Evolutionary conservation across 2,797 vertebrate genomes (phyloP), one percentile per base, ranked within the genome.

Genomic region (Fundulus diaphanus): DNA sequence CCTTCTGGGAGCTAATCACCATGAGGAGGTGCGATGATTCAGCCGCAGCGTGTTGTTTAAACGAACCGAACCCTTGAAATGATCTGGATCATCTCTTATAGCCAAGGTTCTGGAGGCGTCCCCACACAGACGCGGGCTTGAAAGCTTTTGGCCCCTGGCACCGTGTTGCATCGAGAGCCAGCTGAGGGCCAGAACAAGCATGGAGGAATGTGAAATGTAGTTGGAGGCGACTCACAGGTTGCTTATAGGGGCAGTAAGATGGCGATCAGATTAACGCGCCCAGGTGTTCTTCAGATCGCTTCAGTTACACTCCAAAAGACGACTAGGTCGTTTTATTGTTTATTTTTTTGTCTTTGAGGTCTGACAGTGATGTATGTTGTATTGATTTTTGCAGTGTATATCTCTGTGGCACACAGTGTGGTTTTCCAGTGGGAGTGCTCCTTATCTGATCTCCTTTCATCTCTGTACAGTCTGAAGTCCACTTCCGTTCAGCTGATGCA

Each of bases 371-470:
- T 76, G 18, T 65, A 1, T 81, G 67, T 68, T 72, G 81, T 48
- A 63, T 77, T 67, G 74, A 74, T 63, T 68, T 71, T 7, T 37
- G 15, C 49, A 6, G 59, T 77, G 72, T 76, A 65, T 61, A 82
- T 72, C 59, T 44, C 29, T 9, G 46, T 70, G 29, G n/a, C n/a
- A 73, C 65, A 63, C 29, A 66, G 59, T 76, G 68, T 68, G 52
- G 40, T 35, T 74, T 56, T 74, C 70, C 56, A 40, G 33, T 81
- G 54, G 70, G 67, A 65, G 68, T 69, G 70, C 35, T 74, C 24
- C 75, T 78, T 89, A 88, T 90, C 90, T 56, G 79, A 72, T 82
- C 37, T 66, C 57, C 78, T 93, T 93, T 92, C 87, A 90, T 90
- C 85, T 85, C 69, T 67, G 59, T 20, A 7, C 74, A 89, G 89